A percentile compares a stretch with the other conserved stretches of the same genome.
phyloP scores from a whole-genome alignment of 1,140 invertebrate genomes.

The Piezodorus guildinii region DNA sequence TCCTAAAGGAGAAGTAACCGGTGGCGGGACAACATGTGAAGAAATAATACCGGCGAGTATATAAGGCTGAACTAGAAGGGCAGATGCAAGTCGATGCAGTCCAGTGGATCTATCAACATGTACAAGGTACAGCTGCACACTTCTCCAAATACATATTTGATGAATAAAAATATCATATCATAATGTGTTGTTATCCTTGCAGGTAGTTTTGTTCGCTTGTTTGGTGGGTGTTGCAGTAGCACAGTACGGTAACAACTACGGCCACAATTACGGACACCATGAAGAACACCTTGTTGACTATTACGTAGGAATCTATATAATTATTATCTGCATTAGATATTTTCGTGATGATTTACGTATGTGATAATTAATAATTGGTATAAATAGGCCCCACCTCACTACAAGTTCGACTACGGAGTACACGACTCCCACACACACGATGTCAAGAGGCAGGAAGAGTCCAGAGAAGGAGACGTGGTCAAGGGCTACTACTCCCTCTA shows the following conservation, averaged over 20 bases:
- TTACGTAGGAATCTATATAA: background rate
- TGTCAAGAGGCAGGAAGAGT: constrained; percentile 37
- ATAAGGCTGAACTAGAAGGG: too few species aligned
- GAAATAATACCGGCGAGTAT: too few species aligned
- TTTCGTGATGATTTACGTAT: background rate
- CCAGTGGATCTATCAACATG: too few species aligned
- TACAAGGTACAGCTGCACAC: background rate
- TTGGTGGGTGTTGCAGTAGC: background rate
- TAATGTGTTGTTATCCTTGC: background rate
- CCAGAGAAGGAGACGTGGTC: constrained; percentile 26
- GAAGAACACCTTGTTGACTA: constrained; percentile 15
- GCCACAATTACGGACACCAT: too few species aligned
- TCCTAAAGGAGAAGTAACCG: too few species aligned
- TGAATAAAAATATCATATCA: too few species aligned
- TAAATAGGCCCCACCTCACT: constrained; percentile 32
- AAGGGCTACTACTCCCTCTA: constrained; percentile 9
- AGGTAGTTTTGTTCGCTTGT: background rate
- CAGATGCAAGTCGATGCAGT: too few species aligned
- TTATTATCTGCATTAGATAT: too few species aligned
- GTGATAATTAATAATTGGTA: background rate
- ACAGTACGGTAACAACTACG: background rate
- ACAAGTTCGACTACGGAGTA: constrained; percentile 43
- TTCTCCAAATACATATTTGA: background rate
- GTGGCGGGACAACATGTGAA: too few species aligned
- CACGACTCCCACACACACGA: constrained; percentile 40